These are phyloP conservation scores for Agonopterix subpropinquella DNA, from an alignment of 2,888 invertebrate genomes.

Conservation along the genomic window DNA sequence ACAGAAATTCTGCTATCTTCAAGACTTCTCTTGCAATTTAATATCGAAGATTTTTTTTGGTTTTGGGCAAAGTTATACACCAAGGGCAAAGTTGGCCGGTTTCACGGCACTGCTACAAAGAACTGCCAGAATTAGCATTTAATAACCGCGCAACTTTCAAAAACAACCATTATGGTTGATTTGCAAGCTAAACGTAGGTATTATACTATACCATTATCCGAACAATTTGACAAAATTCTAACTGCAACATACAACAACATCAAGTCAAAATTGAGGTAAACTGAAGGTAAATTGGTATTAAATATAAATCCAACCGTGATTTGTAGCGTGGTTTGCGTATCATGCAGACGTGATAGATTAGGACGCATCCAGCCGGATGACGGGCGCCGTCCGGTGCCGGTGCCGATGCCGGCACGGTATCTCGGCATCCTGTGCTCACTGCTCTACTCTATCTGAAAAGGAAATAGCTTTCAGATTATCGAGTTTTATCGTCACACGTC, in stretches of 20 bases:
- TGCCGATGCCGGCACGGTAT: constrained; percentile 24
- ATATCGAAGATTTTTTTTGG: too few relatives aligned
- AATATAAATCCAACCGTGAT: background rate
- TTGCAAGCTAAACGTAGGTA: background rate
- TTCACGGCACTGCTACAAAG: too few relatives aligned
- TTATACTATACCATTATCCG: background rate
- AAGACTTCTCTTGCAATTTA: too few relatives aligned
- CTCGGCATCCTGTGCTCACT: constrained; percentile 35
- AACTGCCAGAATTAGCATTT: too few relatives aligned
- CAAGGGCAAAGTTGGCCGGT: too few relatives aligned
- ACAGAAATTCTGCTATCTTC: too few relatives aligned
- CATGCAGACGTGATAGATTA: constrained; percentile 38
- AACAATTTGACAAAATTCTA: background rate
- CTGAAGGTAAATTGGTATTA: background rate
- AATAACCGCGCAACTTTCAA: too few relatives aligned
- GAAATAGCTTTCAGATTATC: constrained; percentile 13
- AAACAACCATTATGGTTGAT: background rate
- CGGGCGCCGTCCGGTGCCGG: constrained; percentile 32
- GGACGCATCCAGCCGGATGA: constrained; percentile 38
- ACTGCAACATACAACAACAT: background rate
- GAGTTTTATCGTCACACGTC: background rate
- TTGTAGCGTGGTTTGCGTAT: constrained; percentile 18
- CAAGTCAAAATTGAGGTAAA: background rate
- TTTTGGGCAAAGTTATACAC: too few relatives aligned
- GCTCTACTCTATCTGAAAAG: constrained; percentile 47